Evolutionary conservation across 2,113 vertebrate species (phyloP), one percentile per base, ranked within the genome.

Genomic region (Psittacus erithacus): DNA sequence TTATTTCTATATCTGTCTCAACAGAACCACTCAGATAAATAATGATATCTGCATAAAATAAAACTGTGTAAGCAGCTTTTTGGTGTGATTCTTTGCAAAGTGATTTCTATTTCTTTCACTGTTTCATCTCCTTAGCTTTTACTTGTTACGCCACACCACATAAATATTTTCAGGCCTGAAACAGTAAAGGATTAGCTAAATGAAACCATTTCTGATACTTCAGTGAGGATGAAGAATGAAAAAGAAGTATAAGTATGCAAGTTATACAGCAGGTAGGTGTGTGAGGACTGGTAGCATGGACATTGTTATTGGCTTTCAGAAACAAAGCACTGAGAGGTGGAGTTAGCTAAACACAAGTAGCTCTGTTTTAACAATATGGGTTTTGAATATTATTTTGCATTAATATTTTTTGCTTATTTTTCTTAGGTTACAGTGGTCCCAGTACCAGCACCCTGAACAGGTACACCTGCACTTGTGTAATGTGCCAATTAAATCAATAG

Each of bases 11-110:
- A 64, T 53, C 9, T 44, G 9, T 29, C 50, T 82, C 43, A 86
- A 35, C 1, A 76, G 27, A 75, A 24, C 44, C 44, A 1, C 28
- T 79, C 28, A 71, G 28, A 47, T 12, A 67, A 88, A 77, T 76
- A 79, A 77, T 59, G 6, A 29, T 33, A 65, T 43, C 52, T 67
- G 20, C 10, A 41, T 29, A 52, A 85, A 75, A 49, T 55, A 75
- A 55, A 75, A 23, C 5, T 75, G 2, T 1, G 1, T 7, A 69
- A 3, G 0, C 17, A 55, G 50, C 3, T 18, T 77, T 63, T 86
- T 69, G 5, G 6, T 38, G 23, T 44, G 25, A 52, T 55, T 84
- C 29, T 33, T 43, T 62, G 35, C 12, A 59, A 76, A 49, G 6
- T 65, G 17, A 17, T 84, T 46, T 4, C 4, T 59, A 12, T 73